Conservation (phyloP, 1,140 invertebrate species). For the Neodiprion pinetum region DNA sequence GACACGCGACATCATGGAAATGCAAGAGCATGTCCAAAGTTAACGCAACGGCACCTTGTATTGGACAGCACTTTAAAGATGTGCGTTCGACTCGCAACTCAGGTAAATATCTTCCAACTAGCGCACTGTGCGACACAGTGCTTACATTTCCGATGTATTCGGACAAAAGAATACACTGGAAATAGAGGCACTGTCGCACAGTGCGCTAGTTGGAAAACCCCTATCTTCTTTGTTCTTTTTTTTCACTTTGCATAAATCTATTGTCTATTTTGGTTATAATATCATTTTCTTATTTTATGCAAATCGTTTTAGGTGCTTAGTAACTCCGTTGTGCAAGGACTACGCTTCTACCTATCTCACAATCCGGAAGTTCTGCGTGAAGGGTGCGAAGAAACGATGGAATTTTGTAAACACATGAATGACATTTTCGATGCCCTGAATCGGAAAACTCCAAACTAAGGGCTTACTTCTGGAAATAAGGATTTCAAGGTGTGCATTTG, state of each 20-base stretch:
- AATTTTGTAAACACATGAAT: constrained; percentile 29
- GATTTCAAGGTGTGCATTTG: constrained; percentile 25
- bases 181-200: too few species aligned
- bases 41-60: constrained; percentile 16
- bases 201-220: too few species aligned
- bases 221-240: too few species aligned
- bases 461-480: constrained; percentile 20
- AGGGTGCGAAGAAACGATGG: constrained; percentile 29
- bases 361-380: constrained; percentile 1
- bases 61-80: constrained; percentile 17
- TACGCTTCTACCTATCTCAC: constrained; percentile 30
- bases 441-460: constrained; percentile 30
- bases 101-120: background rate
- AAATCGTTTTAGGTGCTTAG: constrained; percentile 28
- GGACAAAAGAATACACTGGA: too few species aligned
- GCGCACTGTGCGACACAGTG: too few species aligned
- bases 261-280: too few species aligned
- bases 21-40: constrained; percentile 9
- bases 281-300: too few species aligned
- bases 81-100: constrained; percentile 11
- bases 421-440: constrained; percentile 37
- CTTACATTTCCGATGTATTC: too few species aligned
- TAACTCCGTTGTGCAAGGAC: constrained; percentile 27
- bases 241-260: too few species aligned
- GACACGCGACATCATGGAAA: constrained; percentile 13